Evolutionary conservation across 2,888 invertebrate species (phyloP), one percentile per base, ranked within the genome.

Genomic region (Drosophila bunnanda): DNA sequence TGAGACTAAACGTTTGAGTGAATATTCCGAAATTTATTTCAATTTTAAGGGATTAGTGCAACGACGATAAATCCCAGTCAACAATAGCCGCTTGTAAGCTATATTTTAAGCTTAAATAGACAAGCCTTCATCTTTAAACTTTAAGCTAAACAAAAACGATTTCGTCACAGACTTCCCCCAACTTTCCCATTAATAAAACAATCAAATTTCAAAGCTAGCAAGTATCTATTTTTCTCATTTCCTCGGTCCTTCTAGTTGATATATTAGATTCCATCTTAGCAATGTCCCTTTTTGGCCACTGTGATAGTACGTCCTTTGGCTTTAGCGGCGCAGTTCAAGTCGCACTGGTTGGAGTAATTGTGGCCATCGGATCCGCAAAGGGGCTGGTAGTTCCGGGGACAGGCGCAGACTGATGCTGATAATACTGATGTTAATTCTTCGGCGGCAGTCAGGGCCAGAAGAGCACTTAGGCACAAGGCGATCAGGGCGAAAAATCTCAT

Each of bases 271-370:
- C 15, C 9, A 0, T 15, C 55, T 68, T 71, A 70, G 57, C 90
- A 89, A 2, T 2, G 10, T 34, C 90, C 89, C 5, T 39, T 5
- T 41, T 65, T 79, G 15, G 56, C 36, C 12, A 76, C 9, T 0
- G 22, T 48, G 38, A 90, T 46, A 15, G 41, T 69, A 50, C 74
- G 78, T 5, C 80, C 84, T 13, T 72, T 58, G 0, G 77, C 77
- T 17, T 53, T 76, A 12, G 74, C 64, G 22, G 77, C 75, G 52
- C 91, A 91, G 0, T 56, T 6, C 52, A 91, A 76, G 34, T 76
- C 61, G 64, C 91, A 91, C 4, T 17, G 25, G 71, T 90, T 91
- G 38, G 62, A n/a, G 59, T 91, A 91, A 20, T 57, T 77, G 0
- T 3, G 4, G 9, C 50, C 30, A 28, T 84, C 67, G 25, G 71